Percentiles rank a stretch among this genome's conserved stretches.
These are phyloP conservation scores for Scleropages formosus DNA, from an alignment of 2,797 vertebrate genomes.

Conservation along the genomic window DNA sequence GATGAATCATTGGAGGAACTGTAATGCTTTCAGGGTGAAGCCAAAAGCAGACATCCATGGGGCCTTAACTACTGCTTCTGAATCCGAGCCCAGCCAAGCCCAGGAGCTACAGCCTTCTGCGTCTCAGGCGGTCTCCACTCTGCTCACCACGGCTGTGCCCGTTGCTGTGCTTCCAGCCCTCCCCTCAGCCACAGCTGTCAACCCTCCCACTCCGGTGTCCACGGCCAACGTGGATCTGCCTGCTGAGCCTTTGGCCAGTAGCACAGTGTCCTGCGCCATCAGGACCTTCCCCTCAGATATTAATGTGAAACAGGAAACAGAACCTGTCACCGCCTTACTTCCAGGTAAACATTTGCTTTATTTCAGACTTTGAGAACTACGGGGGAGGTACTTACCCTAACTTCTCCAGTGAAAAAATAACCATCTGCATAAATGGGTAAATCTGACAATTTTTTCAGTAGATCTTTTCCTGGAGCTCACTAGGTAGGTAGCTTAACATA, in stretches of 20 bases:
- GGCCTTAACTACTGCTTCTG: constrained; percentile 81
- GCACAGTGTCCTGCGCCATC: constrained; percentile 76
- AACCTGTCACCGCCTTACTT: constrained; percentile 81
- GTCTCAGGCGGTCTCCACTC: constrained; percentile 78
- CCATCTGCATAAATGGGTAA: too few species aligned
- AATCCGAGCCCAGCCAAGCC: constrained; percentile 78
- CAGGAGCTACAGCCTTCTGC: constrained; percentile 67
- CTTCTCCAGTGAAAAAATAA: too few species aligned
- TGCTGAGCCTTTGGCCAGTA: constrained; percentile 78
- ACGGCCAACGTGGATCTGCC: constrained; percentile 82
- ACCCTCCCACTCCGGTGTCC: constrained; percentile 75
- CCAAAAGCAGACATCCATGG: constrained; percentile 90
- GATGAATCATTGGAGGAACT: too few species aligned
- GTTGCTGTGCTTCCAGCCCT: constrained; percentile 77
- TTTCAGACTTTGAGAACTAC: too few species aligned
- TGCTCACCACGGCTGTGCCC: constrained; percentile 79
- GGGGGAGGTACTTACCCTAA: too few species aligned
- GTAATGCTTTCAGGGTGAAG: constrained; percentile 73
- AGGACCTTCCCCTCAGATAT: constrained; percentile 78
- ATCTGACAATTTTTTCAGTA: too few species aligned
- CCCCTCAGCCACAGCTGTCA: constrained; percentile 76
- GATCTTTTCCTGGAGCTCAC: too few species aligned
- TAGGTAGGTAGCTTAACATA: too few species aligned
- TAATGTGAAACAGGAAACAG: constrained; percentile 91
- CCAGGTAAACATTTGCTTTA: constrained; percentile 52